These are phyloP conservation scores for Eulemur rufifrons DNA, from an alignment of 2,113 vertebrate species.

Conservation along the genomic window DNA sequence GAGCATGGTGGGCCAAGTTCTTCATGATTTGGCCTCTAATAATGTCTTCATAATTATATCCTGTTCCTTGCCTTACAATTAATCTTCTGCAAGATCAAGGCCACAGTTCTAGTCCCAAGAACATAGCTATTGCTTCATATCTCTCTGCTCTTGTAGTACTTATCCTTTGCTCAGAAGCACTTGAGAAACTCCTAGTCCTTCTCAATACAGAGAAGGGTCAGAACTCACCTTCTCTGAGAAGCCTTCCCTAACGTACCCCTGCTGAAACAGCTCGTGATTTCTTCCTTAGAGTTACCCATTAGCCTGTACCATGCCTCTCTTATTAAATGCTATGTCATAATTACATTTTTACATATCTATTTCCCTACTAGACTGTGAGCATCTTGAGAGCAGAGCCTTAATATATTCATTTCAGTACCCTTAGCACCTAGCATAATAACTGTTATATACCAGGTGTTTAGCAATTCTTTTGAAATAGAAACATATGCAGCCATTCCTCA, in stretches of 20 bases:
- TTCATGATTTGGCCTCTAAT: neutral
- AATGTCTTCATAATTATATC: neutral
- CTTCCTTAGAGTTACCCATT: neutral
- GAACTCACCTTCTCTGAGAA: neutral
- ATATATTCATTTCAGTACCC: neutral
- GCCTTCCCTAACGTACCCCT: neutral
- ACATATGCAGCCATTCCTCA: neutral
- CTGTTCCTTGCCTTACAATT: neutral
- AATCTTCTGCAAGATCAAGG: neutral
- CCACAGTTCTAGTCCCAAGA: neutral
- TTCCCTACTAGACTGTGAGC: neutral
- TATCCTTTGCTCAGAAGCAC: neutral
- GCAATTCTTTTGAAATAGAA: neutral
- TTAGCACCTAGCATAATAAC: neutral
- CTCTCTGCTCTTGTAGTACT: neutral
- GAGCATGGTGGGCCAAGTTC: neutral
- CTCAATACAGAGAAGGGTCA: neutral
- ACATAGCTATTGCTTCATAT: neutral
- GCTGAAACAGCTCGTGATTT: neutral
- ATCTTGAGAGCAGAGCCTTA: neutral
- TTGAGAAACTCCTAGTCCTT: neutral
- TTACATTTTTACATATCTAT: neutral
- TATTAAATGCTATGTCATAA: neutral
- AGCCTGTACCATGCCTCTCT: neutral
- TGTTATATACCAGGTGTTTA: neutral